A percentile compares a stretch with the other conserved stretches of the same genome.
Conservation (phyloP, 2,888 invertebrate genomes). For the Cyaniris semiargus region DNA sequence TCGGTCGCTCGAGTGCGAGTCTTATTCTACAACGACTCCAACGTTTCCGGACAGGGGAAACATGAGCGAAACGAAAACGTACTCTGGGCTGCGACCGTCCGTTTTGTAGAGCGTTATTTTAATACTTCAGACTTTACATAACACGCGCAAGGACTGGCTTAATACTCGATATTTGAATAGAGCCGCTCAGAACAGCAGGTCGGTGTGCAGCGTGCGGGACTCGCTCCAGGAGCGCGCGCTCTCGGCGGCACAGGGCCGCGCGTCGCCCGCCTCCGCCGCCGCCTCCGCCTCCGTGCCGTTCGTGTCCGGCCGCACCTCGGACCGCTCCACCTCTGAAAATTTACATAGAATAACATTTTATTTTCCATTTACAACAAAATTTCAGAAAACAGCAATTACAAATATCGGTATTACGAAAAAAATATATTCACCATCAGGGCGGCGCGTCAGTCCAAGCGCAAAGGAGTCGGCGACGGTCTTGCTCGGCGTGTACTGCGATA, state of each 20-base stretch:
- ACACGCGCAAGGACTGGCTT: neutral
- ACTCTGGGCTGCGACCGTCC: neutral
- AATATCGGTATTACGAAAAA: neutral
- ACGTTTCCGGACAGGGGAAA: neutral
- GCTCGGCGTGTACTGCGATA: conserved; percentile 92
- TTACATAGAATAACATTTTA: neutral
- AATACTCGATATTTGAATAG: neutral
- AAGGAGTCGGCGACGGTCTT: conserved; percentile 86
- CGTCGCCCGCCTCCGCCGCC: conserved; percentile 48
- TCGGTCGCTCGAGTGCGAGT: neutral
- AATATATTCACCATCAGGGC: conserved; percentile 46
- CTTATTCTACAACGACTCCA: neutral
- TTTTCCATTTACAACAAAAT: neutral
- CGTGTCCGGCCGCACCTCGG: conserved; percentile 23
- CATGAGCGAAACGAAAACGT: neutral
- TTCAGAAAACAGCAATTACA: too few relatives aligned
- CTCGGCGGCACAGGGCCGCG: conserved; percentile 59
- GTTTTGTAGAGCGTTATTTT: neutral
- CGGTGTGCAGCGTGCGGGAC: conserved; percentile 62
- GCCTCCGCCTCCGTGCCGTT: conserved; percentile 39
- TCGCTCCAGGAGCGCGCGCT: conserved; percentile 67
- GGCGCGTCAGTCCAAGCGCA: conserved; percentile 88
- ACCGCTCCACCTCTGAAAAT: conserved; percentile 32
- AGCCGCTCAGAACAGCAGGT: conserved; percentile 65
- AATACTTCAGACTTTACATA: neutral